A percentile compares a stretch with the other conserved stretches of the same genome.
Conservation (phyloP, 2,888 invertebrate genomes). For the Hemaris fuciformis region DNA sequence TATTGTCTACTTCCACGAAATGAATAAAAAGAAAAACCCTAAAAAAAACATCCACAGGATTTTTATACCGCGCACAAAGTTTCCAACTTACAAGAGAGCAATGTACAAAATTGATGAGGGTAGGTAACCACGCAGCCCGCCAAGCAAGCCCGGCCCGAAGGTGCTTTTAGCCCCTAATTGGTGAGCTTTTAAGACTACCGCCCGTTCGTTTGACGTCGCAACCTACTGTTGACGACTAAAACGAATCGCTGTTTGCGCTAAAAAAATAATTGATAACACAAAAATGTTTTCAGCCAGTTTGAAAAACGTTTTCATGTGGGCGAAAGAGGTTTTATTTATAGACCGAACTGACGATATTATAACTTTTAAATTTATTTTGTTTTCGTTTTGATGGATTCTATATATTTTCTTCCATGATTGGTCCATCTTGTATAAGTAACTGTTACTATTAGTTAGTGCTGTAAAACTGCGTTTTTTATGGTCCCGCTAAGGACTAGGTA, state of each 20-base stretch:
- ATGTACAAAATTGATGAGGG: constrained; percentile 79
- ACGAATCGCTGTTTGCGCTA: constrained; percentile 31
- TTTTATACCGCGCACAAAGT: constrained; percentile 45
- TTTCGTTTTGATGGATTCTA: neutral
- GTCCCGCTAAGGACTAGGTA: too few relatives aligned
- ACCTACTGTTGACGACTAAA: constrained; percentile 50
- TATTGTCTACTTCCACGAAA: neutral
- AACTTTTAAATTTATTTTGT: neutral
- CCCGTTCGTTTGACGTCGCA: constrained; percentile 72
- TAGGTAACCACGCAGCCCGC: constrained; percentile 64
- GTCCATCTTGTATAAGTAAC: neutral
- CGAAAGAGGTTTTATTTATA: constrained; percentile 7
- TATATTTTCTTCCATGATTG: neutral
- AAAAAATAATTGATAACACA: constrained; percentile 20
- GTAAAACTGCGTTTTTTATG: too few relatives aligned
- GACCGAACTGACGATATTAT: neutral
- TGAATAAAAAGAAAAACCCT: constrained; percentile 17
- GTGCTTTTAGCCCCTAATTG: constrained; percentile 82
- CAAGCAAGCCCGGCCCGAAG: constrained; percentile 67
- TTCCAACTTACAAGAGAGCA: constrained; percentile 65
- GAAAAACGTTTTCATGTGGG: constrained; percentile 14
- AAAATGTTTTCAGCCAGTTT: constrained; percentile 32
- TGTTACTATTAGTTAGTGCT: too few relatives aligned
- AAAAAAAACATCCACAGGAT: constrained; percentile 26
- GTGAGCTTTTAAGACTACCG: constrained; percentile 81